A percentile compares a stretch with the other conserved stretches of the same genome.
These are phyloP conservation scores for Mesocricetus auratus DNA, from an alignment of 2,113 vertebrate genomes.

Conservation along the genomic window DNA sequence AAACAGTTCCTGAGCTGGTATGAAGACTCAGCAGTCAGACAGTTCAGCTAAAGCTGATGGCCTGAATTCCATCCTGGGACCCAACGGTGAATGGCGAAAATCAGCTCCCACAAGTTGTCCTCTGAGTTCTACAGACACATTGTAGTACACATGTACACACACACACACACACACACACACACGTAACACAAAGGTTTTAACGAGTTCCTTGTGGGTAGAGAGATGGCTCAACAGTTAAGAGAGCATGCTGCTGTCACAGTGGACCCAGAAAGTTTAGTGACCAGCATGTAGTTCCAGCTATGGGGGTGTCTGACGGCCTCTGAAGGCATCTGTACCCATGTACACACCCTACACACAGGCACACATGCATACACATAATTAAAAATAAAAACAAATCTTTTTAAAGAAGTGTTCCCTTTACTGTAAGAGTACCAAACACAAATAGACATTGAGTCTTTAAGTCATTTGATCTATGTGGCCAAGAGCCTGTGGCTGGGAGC, in stretches of 20 bases:
- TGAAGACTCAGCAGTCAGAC: background rate
- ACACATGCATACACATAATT: background rate
- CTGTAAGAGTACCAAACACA: background rate
- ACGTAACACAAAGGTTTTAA: background rate
- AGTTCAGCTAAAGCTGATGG: background rate
- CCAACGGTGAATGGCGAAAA: background rate
- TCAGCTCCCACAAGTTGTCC: background rate
- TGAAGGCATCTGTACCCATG: background rate
- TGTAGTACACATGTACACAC: background rate
- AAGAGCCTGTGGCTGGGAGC: background rate
- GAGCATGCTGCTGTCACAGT: background rate
- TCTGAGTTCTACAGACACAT: background rate
- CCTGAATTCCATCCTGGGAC: too few relatives aligned
- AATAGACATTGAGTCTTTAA: background rate
- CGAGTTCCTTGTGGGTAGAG: background rate
- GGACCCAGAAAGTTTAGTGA: background rate
- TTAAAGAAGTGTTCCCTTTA: background rate
- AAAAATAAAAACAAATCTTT: background rate
- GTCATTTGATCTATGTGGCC: background rate
- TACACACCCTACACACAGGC: too few relatives aligned
- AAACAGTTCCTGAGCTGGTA: background rate
- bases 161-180: background rate
- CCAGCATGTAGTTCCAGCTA: background rate
- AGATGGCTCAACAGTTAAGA: background rate
- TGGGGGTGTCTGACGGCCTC: background rate